These are phyloP conservation scores for Novumbra hubbsi DNA, from an alignment of 2,797 vertebrate genomes.

Conservation along the genomic window DNA sequence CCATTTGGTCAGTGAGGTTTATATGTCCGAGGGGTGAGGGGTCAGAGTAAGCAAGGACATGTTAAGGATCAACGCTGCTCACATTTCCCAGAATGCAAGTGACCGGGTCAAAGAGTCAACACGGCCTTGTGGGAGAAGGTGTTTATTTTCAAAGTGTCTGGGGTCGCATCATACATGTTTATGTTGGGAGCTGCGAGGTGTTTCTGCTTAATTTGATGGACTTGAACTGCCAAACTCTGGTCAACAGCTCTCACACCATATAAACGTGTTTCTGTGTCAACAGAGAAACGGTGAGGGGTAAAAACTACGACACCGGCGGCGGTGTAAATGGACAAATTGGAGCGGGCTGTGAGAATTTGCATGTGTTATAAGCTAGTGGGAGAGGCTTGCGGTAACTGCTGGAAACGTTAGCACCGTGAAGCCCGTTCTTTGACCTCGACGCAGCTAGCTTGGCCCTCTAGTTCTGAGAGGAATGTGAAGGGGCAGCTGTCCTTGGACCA, in stretches of 20 bases:
- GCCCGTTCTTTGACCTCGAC: slow-evolving; percentile 27
- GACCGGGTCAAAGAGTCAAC: slow-evolving; percentile 26
- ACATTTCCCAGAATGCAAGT: slow-evolving; percentile 49
- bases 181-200: slow-evolving; percentile 14
- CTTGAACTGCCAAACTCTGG: not conserved
- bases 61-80: slow-evolving; percentile 40
- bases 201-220: not conserved
- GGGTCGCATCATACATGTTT: slow-evolving; percentile 2
- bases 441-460: not conserved
- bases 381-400: slow-evolving; percentile 13
- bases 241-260: not conserved
- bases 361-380: not conserved
- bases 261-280: not conserved
- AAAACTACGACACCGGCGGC: not conserved
- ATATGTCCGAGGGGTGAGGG: slow-evolving; percentile 30
- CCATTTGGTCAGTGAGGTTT: slow-evolving; percentile 30
- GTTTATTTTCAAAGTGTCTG: not conserved
- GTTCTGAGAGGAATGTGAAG: slow-evolving; percentile 49
- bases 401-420: slow-evolving; percentile 4
- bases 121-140: slow-evolving; percentile 52
- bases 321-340: not conserved
- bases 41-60: slow-evolving; percentile 35
- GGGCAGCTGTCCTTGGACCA: slow-evolving; percentile 65
- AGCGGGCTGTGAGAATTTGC: slow-evolving; percentile 14
- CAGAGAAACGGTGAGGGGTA: not conserved